Evolutionary conservation across 2,888 invertebrate species (phyloP).

Genomic region (Drosophila formosana): DNA sequence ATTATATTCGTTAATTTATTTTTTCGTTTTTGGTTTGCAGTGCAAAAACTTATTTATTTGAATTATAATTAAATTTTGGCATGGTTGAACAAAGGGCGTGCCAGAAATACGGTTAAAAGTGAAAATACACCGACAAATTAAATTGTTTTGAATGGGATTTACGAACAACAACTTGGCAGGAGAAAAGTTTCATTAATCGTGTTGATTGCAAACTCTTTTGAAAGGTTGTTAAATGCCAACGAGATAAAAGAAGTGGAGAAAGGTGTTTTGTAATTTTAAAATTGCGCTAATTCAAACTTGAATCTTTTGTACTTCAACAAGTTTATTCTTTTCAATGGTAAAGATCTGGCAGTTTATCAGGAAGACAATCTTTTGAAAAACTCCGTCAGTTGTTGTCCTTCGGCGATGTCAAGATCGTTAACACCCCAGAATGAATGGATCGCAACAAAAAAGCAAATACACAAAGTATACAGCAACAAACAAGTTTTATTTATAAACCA

Average conservation of each 20-base stretch:
- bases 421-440: slow-evolving; percentile 8
- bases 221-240: background rate
- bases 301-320: background rate
- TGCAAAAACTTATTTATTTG: slow-evolving; percentile 21
- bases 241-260: background rate
- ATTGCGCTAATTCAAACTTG: too few relatives aligned
- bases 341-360: slow-evolving; percentile 16
- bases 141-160: slow-evolving; percentile 15
- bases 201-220: background rate
- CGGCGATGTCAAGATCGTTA: slow-evolving; percentile 40
- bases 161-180: background rate
- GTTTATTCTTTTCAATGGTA: too few relatives aligned
- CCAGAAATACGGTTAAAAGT: slow-evolving; percentile 22
- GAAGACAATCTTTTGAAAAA: slow-evolving; percentile 5
- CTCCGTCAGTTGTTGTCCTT: slow-evolving; percentile 3
- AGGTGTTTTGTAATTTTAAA: background rate
- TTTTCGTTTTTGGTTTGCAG: background rate
- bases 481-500: slow-evolving; percentile 9
- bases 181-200: slow-evolving; percentile 1
- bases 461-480: background rate
- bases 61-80: slow-evolving; percentile 62
- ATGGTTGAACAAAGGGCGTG: slow-evolving; percentile 11
- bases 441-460: background rate
- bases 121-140: slow-evolving; percentile 24
- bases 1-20: background rate